Conservation (phyloP, 2,113 vertebrate species). For the Tupaia tana region DNA sequence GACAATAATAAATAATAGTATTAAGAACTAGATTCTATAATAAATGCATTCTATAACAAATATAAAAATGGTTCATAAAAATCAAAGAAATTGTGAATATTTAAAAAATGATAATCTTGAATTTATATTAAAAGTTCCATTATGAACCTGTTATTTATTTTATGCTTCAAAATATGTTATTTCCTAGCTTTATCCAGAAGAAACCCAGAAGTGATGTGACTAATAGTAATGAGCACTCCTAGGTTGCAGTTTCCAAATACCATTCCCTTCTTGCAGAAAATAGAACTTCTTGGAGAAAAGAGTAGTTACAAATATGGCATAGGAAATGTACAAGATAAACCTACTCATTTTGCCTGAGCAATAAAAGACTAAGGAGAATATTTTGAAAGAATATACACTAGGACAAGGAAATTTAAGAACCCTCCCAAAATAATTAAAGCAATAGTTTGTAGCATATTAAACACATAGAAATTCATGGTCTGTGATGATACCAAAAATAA, state of each 20-base stretch:
- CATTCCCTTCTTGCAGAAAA: not conserved
- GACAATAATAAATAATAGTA: too few species aligned
- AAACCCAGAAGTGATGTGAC: not conserved
- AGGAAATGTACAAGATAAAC: not conserved
- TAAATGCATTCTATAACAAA: too few species aligned
- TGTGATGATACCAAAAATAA: not conserved
- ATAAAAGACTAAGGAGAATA: not conserved
- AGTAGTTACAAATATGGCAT: not conserved
- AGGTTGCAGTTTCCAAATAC: not conserved
- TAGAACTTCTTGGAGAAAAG: not conserved
- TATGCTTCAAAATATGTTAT: not conserved
- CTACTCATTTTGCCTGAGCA: not conserved
- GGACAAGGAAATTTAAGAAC: not conserved
- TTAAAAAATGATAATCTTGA: not conserved
- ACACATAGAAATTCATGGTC: not conserved
- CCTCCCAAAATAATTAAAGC: not conserved
- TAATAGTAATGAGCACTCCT: not conserved
- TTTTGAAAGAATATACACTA: not conserved
- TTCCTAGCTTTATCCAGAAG: not conserved
- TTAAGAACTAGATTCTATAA: too few species aligned
- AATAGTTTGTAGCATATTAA: not conserved
- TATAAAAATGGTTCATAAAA: constrained; percentile 4
- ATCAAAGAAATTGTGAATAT: constrained; percentile 9
- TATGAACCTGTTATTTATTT: not conserved
- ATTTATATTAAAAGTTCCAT: not conserved